Evolutionary conservation across 1,140 invertebrate species (phyloP), one percentile per base, ranked within the genome.

Genomic region (Musca vetustissima): DNA sequence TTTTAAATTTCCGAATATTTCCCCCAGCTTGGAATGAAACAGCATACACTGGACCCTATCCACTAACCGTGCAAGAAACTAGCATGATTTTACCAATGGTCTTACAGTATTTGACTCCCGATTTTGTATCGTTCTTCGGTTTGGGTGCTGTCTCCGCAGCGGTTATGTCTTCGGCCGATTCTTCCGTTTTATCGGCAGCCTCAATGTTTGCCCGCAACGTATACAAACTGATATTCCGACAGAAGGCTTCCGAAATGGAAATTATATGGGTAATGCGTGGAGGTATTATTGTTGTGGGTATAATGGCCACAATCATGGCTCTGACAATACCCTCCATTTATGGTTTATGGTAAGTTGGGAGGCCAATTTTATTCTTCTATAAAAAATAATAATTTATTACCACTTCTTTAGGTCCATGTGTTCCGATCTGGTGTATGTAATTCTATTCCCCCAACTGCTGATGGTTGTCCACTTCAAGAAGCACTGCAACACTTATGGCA

Each of bases 121-220:
- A 91, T 78, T 94, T 93, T 84, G 93, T 99, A 2, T 94, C 96
- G 3, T 98, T 98, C 85, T 93, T 99, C 78, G 97, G 97, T 0
- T 86, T 99, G 69, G 97, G 97, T 0, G 97, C 97, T n/a, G 95
- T 99, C 4, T 98, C 96, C 0, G 97, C 97, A 3, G 96, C 97
- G 13, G 96, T 98, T 25, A 98, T 98, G 97, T 98, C 96, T 28
- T 98, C 97, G 2, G 96, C 97, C 0, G 97, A 99, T 83, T 98
- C 97, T 48, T 98, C 96, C 70, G 94, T 99, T 25, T 87, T 99
- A 11, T 97, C 95, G 17, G 97, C 97, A 2, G 94, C 94, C 71
- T 97, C 96, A 17, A 98, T 99, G 97, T 99, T 98, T 83, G 96
- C 97, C 65, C 89, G 96, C 78, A 99, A 99, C 83, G 93, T 99